Conservation (phyloP, 2,113 vertebrate genomes). For the Silurus glanis region DNA sequence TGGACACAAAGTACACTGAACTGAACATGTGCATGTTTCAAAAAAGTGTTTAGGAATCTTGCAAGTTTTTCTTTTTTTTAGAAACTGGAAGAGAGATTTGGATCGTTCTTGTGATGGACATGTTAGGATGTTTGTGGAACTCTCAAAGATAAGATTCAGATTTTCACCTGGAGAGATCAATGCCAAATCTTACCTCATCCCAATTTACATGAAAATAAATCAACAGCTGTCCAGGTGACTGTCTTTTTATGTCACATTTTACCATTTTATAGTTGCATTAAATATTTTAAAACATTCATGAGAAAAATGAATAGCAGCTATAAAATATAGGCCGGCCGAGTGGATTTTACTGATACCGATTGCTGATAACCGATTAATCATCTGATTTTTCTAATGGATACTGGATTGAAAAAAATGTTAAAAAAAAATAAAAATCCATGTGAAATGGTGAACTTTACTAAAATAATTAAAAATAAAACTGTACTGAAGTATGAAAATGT, state of each 20-base stretch:
- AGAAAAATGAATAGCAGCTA: too few relatives aligned
- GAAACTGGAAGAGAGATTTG: not conserved
- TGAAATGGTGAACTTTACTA: too few relatives aligned
- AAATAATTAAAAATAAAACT: too few relatives aligned
- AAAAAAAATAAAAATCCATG: too few relatives aligned
- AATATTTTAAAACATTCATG: too few relatives aligned
- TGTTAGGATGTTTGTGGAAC: not conserved
- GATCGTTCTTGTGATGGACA: not conserved
- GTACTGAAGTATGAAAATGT: too few relatives aligned
- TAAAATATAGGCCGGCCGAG: too few relatives aligned
- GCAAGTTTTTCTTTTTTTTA: not conserved
- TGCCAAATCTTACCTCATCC: not conserved
- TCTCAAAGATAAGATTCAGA: not conserved
- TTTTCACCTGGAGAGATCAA: not conserved
- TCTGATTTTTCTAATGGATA: too few relatives aligned
- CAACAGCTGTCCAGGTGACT: not conserved
- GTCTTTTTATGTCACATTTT: not conserved
- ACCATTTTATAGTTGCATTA: too few relatives aligned
- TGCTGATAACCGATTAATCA: too few relatives aligned
- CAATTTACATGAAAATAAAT: not conserved
- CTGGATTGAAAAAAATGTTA: too few relatives aligned
- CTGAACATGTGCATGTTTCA: not conserved
- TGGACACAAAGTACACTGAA: constrained; percentile 50
- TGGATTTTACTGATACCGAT: too few relatives aligned
- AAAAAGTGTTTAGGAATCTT: not conserved